Percentiles rank a stretch among this genome's conserved stretches.
These are phyloP conservation scores for Cyprinodon variegatus DNA, from an alignment of 2,113 vertebrate genomes.

Conservation along the genomic window DNA sequence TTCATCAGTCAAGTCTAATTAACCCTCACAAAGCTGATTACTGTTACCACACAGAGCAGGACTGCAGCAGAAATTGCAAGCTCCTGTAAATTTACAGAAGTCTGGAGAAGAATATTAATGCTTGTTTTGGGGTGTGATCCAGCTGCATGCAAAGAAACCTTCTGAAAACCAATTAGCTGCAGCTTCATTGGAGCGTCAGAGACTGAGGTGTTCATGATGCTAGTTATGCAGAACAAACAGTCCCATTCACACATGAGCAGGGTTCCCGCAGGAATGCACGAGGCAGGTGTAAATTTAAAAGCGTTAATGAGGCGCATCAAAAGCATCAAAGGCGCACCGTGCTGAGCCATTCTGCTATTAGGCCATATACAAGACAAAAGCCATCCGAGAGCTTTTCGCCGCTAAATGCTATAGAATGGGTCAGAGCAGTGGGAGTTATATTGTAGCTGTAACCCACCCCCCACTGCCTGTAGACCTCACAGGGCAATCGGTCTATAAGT, in stretches of 20 bases:
- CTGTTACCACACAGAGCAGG: not conserved
- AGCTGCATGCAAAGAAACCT: slow-evolving; percentile 5
- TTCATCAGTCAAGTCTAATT: slow-evolving; percentile 41
- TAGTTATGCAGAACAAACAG: slow-evolving; percentile 60
- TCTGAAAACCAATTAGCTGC: slow-evolving; percentile 24
- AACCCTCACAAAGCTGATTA: slow-evolving; percentile 6
- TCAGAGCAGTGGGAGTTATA: slow-evolving; percentile 68
- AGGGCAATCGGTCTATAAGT: slow-evolving; percentile 26
- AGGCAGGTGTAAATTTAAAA: slow-evolving; percentile 77
- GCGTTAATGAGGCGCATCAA: slow-evolving; percentile 77
- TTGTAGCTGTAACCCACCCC: slow-evolving; percentile 59
- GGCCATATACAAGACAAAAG: slow-evolving; percentile 68
- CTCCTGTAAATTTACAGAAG: not conserved
- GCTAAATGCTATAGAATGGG: slow-evolving; percentile 73
- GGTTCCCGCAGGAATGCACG: slow-evolving; percentile 66
- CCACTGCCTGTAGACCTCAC: slow-evolving; percentile 55
- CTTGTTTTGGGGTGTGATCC: not conserved
- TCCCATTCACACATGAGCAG: slow-evolving; percentile 32
- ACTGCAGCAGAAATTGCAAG: not conserved
- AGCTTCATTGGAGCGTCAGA: slow-evolving; percentile 46
- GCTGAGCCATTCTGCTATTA: slow-evolving; percentile 66
- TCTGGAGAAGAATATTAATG: not conserved
- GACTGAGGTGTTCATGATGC: slow-evolving; percentile 13
- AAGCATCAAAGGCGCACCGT: slow-evolving; percentile 70
- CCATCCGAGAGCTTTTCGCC: slow-evolving; percentile 65